Conservation (phyloP, 2,888 invertebrate species). For the Caenorhabditis virilis region DNA sequence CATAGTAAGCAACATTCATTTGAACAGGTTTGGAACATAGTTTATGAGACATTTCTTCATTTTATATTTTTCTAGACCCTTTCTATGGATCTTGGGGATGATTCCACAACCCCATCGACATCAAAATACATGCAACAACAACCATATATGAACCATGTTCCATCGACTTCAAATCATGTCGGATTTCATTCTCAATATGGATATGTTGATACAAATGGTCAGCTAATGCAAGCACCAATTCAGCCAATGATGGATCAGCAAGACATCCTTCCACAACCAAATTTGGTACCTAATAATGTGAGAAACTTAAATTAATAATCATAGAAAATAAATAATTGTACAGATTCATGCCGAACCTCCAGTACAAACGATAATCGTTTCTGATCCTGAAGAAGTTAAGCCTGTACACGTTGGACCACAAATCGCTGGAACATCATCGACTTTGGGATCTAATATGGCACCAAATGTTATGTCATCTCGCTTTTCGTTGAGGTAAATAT, state of each 20-base stretch:
- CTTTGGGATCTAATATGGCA: conserved; percentile 18
- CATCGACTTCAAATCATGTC: conserved; percentile 26
- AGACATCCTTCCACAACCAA: background rate
- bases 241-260: background rate
- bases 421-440: conserved; percentile 17
- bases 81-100: conserved; percentile 46
- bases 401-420: conserved; percentile 3
- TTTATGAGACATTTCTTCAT: no score
- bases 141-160: no score
- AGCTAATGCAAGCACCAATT: background rate
- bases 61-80: no score
- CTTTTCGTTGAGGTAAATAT: conserved; percentile 30
- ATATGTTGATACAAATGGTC: conserved; percentile 8
- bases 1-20: conserved; percentile 47
- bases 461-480: conserved; percentile 35
- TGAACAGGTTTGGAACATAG: no score
- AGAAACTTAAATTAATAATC: no score
- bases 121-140: no score
- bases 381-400: conserved; percentile 18
- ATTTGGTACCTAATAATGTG: background rate
- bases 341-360: conserved; percentile 2
- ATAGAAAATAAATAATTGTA: background rate
- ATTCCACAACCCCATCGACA: no score
- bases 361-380: background rate
- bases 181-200: conserved; percentile 7